Evolutionary conservation across 2,888 invertebrate genomes (phyloP), one percentile per base, ranked within the genome.

Genomic region (Serrognathus titanus): DNA sequence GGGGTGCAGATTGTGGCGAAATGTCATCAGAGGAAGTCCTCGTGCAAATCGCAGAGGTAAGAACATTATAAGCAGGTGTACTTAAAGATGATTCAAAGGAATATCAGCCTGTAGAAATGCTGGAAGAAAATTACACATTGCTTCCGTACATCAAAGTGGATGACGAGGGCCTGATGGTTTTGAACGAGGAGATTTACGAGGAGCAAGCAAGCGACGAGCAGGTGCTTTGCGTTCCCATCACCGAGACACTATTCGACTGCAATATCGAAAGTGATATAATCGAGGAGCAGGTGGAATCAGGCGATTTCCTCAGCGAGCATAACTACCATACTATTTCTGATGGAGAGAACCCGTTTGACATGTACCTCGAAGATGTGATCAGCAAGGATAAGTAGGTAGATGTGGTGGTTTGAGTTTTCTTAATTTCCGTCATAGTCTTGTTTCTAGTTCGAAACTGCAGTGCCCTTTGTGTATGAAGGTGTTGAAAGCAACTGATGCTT

Each of bases 401-500:
- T 31, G 24, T 31, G 24, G 4, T 31, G 4, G 24, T 31, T 1
- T 7, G 24, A 6, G 40, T 12, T 40, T 9, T 11, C 7, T 12
- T 40, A 40, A 40, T 40, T 11, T 40, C 7, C 6, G 7, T 40
- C 1, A 6, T 12, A 40, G 11, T 5, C 31, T 7, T 37, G 9
- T 7, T 58, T 55, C 52, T 40, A 59, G 55, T 52, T 48, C 46
- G 36, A 58, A 48, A 12, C 39, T 54, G 12, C 43, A 55, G 6
- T 63, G 63, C 46, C 49, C 51, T 16, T 45, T 58, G 9, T 65
- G 65, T 40, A 50, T 55, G 9, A 62, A 62, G 51, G 47, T 53
- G 16, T 62, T 65, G 51, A 61, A 60, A 40, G 59, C 59, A 8
- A 58, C 59, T 11, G 61, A 55, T 5, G 58, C 55, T 49, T 61